Evolutionary conservation across 1,140 invertebrate genomes (phyloP).

Genomic region (Trichoplusia ni): DNA sequence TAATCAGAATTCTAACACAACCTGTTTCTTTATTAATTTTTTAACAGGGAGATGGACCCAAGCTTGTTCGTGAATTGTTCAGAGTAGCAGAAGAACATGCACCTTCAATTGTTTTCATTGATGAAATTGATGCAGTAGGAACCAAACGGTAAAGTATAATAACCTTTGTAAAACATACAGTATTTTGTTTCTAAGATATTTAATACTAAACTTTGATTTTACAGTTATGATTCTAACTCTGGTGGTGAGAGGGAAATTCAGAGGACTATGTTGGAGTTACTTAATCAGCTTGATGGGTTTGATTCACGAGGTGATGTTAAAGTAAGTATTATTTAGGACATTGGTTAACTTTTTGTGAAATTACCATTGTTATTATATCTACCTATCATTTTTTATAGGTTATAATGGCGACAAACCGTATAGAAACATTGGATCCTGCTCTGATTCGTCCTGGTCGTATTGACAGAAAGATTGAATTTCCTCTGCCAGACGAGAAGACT

Average conservation of each 20-base stretch:
- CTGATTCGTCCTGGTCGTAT: constrained; percentile 99
- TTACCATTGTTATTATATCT: too few relatives aligned
- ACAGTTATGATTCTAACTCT: constrained; percentile 98
- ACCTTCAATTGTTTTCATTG: constrained; percentile 99
- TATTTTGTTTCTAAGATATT: background rate
- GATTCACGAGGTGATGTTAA: constrained; percentile 98
- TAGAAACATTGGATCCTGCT: constrained; percentile 99
- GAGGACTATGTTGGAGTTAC: constrained; percentile 99
- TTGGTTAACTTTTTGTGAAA: background rate
- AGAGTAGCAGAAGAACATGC: constrained; percentile 99
- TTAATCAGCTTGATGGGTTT: constrained; percentile 99
- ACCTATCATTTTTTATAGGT: constrained; percentile 86
- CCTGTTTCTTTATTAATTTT: constrained; percentile 11
- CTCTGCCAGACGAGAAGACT: constrained; percentile 99
- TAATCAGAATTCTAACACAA: background rate
- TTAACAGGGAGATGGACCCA: constrained; percentile 96
- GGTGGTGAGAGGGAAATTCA: constrained; percentile 99
- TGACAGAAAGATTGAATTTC: constrained; percentile 99
- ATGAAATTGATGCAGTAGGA: constrained; percentile 99
- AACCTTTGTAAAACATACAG: background rate
- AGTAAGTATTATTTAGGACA: constrained; percentile 75
- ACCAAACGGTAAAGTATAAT: constrained; percentile 90
- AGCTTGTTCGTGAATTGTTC: constrained; percentile 98
- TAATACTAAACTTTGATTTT: constrained; percentile 21
- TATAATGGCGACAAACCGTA: constrained; percentile 99